Evolutionary conservation across 2,797 vertebrate species (phyloP).

Genomic region (Gadopsis bispinosus): DNA sequence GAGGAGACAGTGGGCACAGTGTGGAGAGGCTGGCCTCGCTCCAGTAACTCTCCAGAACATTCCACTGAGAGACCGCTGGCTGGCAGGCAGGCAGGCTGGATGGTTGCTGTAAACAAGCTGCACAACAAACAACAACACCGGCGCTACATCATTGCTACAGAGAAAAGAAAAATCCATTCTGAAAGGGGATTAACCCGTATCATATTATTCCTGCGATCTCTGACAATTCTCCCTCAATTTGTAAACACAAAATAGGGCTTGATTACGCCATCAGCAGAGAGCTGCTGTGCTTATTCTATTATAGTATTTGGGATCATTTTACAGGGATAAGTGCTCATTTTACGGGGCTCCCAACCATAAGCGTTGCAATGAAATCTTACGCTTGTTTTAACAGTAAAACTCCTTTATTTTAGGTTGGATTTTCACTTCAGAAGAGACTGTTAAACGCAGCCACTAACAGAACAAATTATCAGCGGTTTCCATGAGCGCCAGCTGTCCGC

Average conservation of each 20-base stretch:
- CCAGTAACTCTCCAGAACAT: constrained; percentile 78
- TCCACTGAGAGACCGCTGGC: constrained; percentile 63
- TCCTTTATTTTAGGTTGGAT: constrained; percentile 6
- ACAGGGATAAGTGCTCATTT: constrained; percentile 51
- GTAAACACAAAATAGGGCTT: constrained; percentile 20
- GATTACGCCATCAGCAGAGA: constrained; percentile 38
- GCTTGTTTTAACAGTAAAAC: constrained; percentile 30
- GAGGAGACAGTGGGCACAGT: constrained; percentile 73
- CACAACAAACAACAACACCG: constrained; percentile 66
- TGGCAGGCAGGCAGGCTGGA: constrained; percentile 59
- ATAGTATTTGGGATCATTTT: constrained; percentile 47
- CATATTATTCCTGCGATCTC: constrained; percentile 52
- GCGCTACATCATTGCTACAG: constrained; percentile 43
- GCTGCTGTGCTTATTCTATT: constrained; percentile 45
- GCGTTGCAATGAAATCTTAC: constrained; percentile 27
- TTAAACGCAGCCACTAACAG: constrained; percentile 22
- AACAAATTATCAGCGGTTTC: constrained; percentile 45
- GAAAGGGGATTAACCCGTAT: constrained; percentile 53
- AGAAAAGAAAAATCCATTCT: constrained; percentile 29
- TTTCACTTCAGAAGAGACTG: constrained; percentile 41
- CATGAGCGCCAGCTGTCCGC: constrained; percentile 48
- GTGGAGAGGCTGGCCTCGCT: constrained; percentile 73
- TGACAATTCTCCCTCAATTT: constrained; percentile 53
- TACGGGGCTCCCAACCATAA: constrained; percentile 18
- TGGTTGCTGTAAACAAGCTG: constrained; percentile 66